Conservation (phyloP, 2,888 invertebrate species). For the Mayetiola destructor region DNA sequence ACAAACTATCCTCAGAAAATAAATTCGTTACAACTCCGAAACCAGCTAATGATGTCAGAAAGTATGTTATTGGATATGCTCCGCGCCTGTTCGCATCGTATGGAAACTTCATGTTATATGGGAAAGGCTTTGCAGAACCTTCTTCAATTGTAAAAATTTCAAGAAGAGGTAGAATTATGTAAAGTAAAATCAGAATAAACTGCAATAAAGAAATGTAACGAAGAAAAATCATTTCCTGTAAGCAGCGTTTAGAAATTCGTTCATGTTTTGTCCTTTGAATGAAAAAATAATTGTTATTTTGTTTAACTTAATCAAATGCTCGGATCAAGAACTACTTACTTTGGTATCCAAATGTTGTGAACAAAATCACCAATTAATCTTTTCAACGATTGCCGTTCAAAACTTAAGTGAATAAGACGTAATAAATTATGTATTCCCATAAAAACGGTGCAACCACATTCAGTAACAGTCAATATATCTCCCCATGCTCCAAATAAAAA, state of each 20-base stretch:
- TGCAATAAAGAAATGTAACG: constrained; percentile 28
- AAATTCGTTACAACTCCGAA: constrained; percentile 32
- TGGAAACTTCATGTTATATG: constrained; percentile 34
- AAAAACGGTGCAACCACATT: constrained; percentile 33
- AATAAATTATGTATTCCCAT: constrained; percentile 32
- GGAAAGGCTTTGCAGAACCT: constrained; percentile 28
- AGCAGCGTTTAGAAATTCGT: constrained; percentile 25
- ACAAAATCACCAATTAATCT: constrained; percentile 27
- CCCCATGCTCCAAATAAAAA: constrained; percentile 27
- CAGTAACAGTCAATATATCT: constrained; percentile 31
- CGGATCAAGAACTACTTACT: no score
- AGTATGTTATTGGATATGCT: constrained; percentile 28
- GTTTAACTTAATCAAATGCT: not conserved
- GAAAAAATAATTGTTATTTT: not conserved
- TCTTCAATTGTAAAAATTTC: constrained; percentile 23
- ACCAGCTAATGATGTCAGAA: constrained; percentile 31
- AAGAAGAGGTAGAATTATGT: constrained; percentile 29
- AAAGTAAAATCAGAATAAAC: constrained; percentile 29
- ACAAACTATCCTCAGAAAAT: constrained; percentile 32
- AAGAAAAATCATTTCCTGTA: constrained; percentile 26
- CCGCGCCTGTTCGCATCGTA: constrained; percentile 26
- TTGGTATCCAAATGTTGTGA: constrained; percentile 29
- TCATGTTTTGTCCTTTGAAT: constrained; percentile 22
- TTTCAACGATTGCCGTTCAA: constrained; percentile 25
- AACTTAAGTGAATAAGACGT: constrained; percentile 29